A percentile compares a stretch with the other conserved stretches of the same genome.
Conservation (phyloP, 2,888 invertebrate species). For the Leptura quadrifasciata region DNA sequence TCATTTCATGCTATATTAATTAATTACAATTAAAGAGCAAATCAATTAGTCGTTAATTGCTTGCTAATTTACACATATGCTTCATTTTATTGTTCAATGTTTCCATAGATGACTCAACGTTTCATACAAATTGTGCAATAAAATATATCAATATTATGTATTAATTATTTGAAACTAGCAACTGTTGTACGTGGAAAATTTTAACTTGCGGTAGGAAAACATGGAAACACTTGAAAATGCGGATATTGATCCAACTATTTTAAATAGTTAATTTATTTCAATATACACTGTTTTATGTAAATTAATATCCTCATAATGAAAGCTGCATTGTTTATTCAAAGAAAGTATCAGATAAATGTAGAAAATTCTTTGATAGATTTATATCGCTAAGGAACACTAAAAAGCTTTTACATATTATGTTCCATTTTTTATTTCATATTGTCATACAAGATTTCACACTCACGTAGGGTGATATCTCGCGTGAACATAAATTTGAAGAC, state of each 20-base stretch:
- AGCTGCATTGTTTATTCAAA: slow-evolving; percentile 5
- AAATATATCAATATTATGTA: not conserved
- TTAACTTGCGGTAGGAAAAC: not conserved
- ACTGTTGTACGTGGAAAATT: not conserved
- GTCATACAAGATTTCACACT: not conserved
- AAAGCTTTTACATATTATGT: slow-evolving; percentile 17
- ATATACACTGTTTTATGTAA: slow-evolving; percentile 18
- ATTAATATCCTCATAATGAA: slow-evolving; percentile 2
- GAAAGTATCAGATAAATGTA: slow-evolving; percentile 5
- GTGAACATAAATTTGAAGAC: not conserved
- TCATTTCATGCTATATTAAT: no score
- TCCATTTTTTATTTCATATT: not conserved
- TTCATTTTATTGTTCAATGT: no score
- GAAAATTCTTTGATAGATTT: slow-evolving; percentile 3
- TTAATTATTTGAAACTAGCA: not conserved
- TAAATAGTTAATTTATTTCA: not conserved
- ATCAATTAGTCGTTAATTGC: no score
- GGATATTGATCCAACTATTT: not conserved
- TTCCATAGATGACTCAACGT: no score
- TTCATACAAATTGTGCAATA: not conserved
- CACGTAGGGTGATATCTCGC: not conserved
- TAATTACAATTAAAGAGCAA: no score
- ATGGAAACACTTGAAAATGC: not conserved
- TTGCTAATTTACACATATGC: no score
- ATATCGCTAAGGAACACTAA: slow-evolving; percentile 19